phyloP scores from a whole-genome alignment of 2,113 vertebrate genomes.

The Lipophrys pholis region DNA sequence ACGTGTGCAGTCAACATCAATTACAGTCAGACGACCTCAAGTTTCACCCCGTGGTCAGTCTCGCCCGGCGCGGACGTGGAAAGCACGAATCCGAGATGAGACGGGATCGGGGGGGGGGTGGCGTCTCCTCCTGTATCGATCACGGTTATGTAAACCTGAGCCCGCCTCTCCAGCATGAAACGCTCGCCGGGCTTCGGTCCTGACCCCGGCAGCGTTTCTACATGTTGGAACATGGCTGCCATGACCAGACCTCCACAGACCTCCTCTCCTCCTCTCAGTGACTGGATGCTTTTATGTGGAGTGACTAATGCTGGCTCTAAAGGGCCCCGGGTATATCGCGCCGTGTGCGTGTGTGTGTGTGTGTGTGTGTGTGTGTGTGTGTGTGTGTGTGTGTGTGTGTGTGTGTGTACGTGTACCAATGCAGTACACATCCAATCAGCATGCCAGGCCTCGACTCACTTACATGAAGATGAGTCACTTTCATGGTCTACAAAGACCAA shows the following conservation, averaged over 20 bases:
- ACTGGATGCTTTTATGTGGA: slow-evolving; percentile 79
- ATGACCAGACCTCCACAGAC: slow-evolving; percentile 65
- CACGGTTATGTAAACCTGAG: slow-evolving; percentile 52
- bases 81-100: slow-evolving; percentile 51
- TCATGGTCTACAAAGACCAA: slow-evolving; percentile 60
- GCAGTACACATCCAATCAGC: slow-evolving; percentile 59
- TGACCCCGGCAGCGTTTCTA: slow-evolving; percentile 20
- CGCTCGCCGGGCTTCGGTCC: slow-evolving; percentile 25
- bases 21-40: slow-evolving; percentile 58
- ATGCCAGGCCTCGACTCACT: slow-evolving; percentile 49
- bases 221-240: slow-evolving; percentile 69
- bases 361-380: slow-evolving; percentile 19
- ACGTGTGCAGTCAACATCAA: slow-evolving; percentile 63
- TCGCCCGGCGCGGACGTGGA: slow-evolving; percentile 26
- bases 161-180: slow-evolving; percentile 20
- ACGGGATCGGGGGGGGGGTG: slow-evolving; percentile 36
- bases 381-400: slow-evolving; percentile 18
- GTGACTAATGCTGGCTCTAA: slow-evolving; percentile 77
- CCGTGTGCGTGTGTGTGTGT: slow-evolving; percentile 36
- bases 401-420: slow-evolving; percentile 12
- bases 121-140: slow-evolving; percentile 60
- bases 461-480: slow-evolving; percentile 75
- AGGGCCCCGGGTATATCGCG: slow-evolving; percentile 71
- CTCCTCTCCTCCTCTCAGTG: slow-evolving; percentile 70
- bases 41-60: slow-evolving; percentile 52